Conservation (phyloP, 2,888 invertebrate species). For the Apomyelois bistriatella region DNA sequence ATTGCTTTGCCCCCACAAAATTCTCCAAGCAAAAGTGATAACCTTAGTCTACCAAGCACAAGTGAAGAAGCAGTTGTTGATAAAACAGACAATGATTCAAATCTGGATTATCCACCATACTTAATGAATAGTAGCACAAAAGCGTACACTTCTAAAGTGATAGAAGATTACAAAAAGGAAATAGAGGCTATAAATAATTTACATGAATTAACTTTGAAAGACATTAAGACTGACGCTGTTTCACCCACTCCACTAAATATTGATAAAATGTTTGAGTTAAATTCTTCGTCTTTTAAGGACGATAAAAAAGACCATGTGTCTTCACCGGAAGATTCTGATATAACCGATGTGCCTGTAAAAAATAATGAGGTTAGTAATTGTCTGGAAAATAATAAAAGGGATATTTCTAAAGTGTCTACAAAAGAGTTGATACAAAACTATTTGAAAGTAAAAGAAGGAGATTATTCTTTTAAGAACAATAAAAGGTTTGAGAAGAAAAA, state of each 20-base stretch:
- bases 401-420: conserved; percentile 65
- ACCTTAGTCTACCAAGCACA: conserved; percentile 27
- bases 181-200: conserved; percentile 70
- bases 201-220: conserved; percentile 70
- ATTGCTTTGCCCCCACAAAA: conserved; percentile 61
- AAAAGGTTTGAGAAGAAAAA: conserved; percentile 52
- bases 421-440: conserved; percentile 72
- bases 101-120: conserved; percentile 64
- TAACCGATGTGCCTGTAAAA: conserved; percentile 26
- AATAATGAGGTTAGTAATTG: conserved; percentile 37
- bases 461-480: conserved; percentile 44
- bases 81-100: conserved; percentile 37
- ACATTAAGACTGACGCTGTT: conserved; percentile 65
- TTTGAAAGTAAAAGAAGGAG: conserved; percentile 67
- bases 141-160: conserved; percentile 74
- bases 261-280: conserved; percentile 66
- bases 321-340: conserved; percentile 31
- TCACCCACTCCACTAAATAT: conserved; percentile 69
- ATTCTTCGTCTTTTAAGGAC: conserved; percentile 37
- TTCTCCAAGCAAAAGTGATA: conserved; percentile 47
- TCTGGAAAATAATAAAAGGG: conserved; percentile 41
- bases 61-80: conserved; percentile 31
- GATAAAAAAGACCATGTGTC: conserved; percentile 37
- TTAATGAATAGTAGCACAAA: conserved; percentile 67
- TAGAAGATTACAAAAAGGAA: conserved; percentile 76